Percentiles rank a stretch among this genome's conserved stretches.
These are phyloP conservation scores for Anthoscopus minutus DNA, from an alignment of 2,113 vertebrate species.

Conservation along the genomic window DNA sequence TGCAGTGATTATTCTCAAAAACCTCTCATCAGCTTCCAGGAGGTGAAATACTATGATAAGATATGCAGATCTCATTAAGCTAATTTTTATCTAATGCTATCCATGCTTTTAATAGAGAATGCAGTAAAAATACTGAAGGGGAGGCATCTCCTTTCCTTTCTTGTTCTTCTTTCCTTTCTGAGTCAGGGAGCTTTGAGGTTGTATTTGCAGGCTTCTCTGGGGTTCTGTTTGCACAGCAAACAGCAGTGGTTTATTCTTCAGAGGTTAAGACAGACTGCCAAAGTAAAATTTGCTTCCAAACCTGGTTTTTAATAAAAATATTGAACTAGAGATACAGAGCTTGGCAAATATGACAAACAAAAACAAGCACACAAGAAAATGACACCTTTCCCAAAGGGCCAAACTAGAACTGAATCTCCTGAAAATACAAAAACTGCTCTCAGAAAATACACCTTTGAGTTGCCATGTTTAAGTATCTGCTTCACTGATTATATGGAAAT, in stretches of 20 bases:
- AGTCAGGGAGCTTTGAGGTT: not conserved
- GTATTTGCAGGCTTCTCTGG: not conserved
- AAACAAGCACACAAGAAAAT: not conserved
- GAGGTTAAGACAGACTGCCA: conserved; percentile 31
- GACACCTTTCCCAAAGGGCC: not conserved
- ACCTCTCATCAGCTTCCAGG: not conserved
- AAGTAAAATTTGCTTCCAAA: conserved; percentile 41
- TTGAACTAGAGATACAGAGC: not conserved
- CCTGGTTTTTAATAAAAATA: not conserved
- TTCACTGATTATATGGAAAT: conserved; percentile 18
- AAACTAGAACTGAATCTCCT: not conserved
- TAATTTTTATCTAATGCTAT: conserved; percentile 39
- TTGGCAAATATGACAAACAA: not conserved
- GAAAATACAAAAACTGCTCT: not conserved
- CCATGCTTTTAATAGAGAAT: conserved; percentile 29
- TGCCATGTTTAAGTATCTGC: not conserved
- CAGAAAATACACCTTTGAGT: not conserved
- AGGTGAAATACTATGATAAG: conserved; percentile 28
- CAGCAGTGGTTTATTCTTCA: conserved; percentile 31
- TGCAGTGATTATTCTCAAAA: not conserved
- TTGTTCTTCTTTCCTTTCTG: not conserved
- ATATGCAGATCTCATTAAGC: conserved; percentile 42
- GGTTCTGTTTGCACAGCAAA: conserved; percentile 52
- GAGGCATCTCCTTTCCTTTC: not conserved
- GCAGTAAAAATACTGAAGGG: conserved; percentile 41